phyloP scores from a whole-genome alignment of 2,113 vertebrate species.

The Trematomus loennbergii region DNA sequence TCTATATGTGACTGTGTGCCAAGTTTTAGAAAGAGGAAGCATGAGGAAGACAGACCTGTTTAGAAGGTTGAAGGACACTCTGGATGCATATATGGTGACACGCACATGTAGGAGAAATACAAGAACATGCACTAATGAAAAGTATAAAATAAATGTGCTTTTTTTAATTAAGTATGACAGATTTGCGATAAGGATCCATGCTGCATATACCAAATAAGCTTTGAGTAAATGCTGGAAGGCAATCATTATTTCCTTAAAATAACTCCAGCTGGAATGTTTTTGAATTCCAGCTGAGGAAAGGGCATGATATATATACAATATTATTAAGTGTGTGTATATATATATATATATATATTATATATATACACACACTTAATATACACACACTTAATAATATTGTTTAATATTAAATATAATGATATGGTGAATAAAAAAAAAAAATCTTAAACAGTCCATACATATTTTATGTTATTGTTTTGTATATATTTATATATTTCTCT shows the following conservation, averaged over 20 bases:
- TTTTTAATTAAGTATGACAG: slow-evolving; percentile 44
- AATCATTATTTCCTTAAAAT: slow-evolving; percentile 34
- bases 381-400: too few relatives aligned
- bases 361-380: too few relatives aligned
- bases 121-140: background rate
- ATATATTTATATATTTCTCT: too few relatives aligned
- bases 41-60: slow-evolving; percentile 68
- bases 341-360: too few relatives aligned
- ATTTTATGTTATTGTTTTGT: too few relatives aligned
- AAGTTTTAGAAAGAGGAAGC: slow-evolving; percentile 39
- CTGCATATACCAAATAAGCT: slow-evolving; percentile 21
- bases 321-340: too few relatives aligned
- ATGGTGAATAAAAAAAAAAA: too few relatives aligned
- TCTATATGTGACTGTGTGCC: slow-evolving; percentile 41
- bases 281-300: background rate
- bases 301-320: background rate
- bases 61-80: slow-evolving; percentile 52
- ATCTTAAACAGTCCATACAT: too few relatives aligned
- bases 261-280: slow-evolving; percentile 17
- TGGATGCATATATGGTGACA: background rate
- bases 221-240: slow-evolving; percentile 1
- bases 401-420: background rate
- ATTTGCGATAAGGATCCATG: slow-evolving; percentile 36
- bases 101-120: background rate
- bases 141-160: too few relatives aligned